These are phyloP conservation scores for Schizotus pectinicornis DNA, from an alignment of 2,888 invertebrate genomes.

Conservation along the genomic window DNA sequence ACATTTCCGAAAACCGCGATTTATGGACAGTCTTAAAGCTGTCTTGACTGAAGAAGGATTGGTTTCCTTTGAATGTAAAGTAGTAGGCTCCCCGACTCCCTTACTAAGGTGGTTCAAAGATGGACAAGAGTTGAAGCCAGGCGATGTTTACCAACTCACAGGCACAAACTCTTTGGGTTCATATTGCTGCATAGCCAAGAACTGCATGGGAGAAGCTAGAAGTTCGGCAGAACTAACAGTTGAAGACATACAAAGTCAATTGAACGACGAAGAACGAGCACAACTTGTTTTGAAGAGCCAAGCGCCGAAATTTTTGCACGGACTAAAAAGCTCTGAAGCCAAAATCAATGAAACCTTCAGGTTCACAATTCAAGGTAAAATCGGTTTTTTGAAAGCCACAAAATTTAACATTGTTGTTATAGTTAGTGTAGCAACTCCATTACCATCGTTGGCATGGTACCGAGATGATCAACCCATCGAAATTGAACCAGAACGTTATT, in stretches of 20 bases:
- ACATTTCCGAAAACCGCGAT: conserved; percentile 87
- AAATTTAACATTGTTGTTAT: conserved; percentile 48
- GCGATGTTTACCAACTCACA: conserved; percentile 90
- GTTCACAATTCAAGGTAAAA: conserved; percentile 78
- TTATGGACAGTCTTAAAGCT: conserved; percentile 89
- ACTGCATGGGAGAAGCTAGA: conserved; percentile 89
- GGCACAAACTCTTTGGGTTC: conserved; percentile 89
- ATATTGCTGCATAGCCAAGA: conserved; percentile 87
- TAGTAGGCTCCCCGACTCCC: conserved; percentile 90
- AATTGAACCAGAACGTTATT: conserved; percentile 69
- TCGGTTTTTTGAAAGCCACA: background rate
- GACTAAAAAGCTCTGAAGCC: conserved; percentile 81
- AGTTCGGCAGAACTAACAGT: conserved; percentile 87
- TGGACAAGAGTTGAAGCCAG: conserved; percentile 88
- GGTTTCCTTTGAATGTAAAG: conserved; percentile 92
- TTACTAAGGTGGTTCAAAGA: conserved; percentile 90
- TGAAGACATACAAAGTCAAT: conserved; percentile 88
- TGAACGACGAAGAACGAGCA: conserved; percentile 84
- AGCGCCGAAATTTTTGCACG: conserved; percentile 83
- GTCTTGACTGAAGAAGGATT: conserved; percentile 89
- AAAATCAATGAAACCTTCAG: conserved; percentile 82
- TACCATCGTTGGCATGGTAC: conserved; percentile 86
- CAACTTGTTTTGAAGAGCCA: conserved; percentile 78
- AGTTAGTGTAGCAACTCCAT: conserved; percentile 77
- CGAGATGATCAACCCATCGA: conserved; percentile 83